Evolutionary conservation across 2,797 vertebrate species (phyloP).

Genomic region (Falco concolor): DNA sequence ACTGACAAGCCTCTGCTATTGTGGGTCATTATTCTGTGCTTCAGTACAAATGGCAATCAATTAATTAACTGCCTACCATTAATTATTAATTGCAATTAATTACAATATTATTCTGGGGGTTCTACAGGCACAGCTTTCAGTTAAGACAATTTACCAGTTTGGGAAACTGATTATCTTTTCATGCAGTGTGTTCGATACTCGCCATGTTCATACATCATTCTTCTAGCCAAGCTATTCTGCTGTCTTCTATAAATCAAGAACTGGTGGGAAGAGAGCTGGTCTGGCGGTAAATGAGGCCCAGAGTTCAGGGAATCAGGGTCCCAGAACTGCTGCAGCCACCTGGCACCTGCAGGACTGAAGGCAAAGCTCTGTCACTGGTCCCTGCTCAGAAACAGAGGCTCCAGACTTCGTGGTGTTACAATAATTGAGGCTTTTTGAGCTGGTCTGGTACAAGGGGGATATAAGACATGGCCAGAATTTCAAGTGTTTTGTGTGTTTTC

Average conservation of each 20-base stretch:
- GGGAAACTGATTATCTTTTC: background rate
- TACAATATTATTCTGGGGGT: background rate
- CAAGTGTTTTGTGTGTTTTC: background rate
- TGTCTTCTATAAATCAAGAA: background rate
- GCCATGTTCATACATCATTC: background rate
- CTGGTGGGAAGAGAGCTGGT: background rate
- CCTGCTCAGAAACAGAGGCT: background rate
- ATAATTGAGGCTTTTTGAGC: background rate
- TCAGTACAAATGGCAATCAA: background rate
- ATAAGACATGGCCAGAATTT: background rate
- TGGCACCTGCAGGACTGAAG: background rate
- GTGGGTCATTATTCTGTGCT: background rate
- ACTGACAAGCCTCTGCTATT: background rate
- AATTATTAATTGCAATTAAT: background rate
- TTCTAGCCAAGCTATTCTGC: background rate
- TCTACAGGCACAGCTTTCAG: background rate
- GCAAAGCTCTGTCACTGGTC: background rate
- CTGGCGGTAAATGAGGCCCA: background rate
- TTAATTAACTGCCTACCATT: background rate
- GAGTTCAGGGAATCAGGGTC: background rate
- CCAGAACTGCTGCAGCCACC: background rate
- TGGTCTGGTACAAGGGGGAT: background rate
- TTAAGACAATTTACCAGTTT: background rate
- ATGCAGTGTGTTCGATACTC: background rate
- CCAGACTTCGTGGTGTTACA: background rate